Conservation (phyloP, 2,888 invertebrate species). For the Nephrotoma guestfalica region DNA sequence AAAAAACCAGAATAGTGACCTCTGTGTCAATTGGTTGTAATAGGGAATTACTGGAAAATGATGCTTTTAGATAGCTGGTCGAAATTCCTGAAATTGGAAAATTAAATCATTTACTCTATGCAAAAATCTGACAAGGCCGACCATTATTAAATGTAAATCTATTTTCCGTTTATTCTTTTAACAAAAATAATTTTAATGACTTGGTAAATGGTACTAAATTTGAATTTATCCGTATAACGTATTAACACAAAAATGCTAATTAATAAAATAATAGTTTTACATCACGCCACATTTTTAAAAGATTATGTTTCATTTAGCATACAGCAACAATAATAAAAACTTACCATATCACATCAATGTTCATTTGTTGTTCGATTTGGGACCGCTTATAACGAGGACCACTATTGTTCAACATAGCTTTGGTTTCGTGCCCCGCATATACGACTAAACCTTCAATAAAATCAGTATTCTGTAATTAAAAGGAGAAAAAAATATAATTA, state of each 20-base stretch:
- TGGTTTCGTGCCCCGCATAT: conserved; percentile 94
- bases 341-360: conserved; percentile 92
- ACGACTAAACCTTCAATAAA: conserved; percentile 93
- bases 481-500: background rate
- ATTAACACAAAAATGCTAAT: background rate
- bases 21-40: no score
- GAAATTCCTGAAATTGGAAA: background rate
- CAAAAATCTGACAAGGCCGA: conserved; percentile 3
- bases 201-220: background rate
- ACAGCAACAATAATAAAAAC: conserved; percentile 43
- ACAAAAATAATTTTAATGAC: background rate
- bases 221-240: background rate
- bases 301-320: background rate
- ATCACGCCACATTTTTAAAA: conserved; percentile 25
- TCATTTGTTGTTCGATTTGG: conserved; percentile 83
- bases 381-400: conserved; percentile 90
- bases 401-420: conserved; percentile 94
- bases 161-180: background rate
- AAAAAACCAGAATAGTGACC: no score
- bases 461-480: conserved; percentile 65
- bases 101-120: background rate
- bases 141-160: background rate
- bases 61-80: no score
- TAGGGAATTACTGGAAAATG: no score
- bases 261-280: background rate